A percentile compares a stretch with the other conserved stretches of the same genome.
Evolutionary conservation across 2,888 invertebrate genomes (phyloP).

Genomic region (Ormyrus pomaceus): DNA sequence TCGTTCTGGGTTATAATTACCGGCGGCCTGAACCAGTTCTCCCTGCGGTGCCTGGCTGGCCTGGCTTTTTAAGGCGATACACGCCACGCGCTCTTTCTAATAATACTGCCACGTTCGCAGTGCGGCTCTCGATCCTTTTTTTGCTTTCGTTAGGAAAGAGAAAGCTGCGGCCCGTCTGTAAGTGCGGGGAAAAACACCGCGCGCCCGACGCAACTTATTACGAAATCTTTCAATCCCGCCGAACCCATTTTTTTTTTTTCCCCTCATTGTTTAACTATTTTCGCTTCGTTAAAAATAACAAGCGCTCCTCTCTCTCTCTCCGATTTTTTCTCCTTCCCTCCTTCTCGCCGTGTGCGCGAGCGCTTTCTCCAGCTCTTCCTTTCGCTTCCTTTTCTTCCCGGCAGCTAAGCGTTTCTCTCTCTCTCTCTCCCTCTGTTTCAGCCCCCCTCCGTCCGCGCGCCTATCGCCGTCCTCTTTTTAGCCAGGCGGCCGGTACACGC

Average conservation of each 20-base stretch:
- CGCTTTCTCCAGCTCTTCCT: background rate
- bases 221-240: too few species aligned
- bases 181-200: too few species aligned
- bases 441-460: slow-evolving; percentile 52
- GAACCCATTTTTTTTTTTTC: too few species aligned
- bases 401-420: slow-evolving; percentile 35
- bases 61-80: slow-evolving; percentile 37
- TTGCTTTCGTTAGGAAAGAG: background rate
- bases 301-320: too few species aligned
- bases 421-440: slow-evolving; percentile 48
- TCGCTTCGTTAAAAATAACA: too few species aligned
- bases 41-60: background rate
- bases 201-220: too few species aligned
- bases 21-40: slow-evolving; percentile 64
- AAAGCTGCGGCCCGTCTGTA: too few species aligned
- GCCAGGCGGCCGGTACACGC: slow-evolving; percentile 64
- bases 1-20: slow-evolving; percentile 73
- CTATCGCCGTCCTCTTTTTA: slow-evolving; percentile 68
- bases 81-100: background rate
- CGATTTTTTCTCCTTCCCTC: too few species aligned
- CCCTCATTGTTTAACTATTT: too few species aligned
- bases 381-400: slow-evolving; percentile 22
- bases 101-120: slow-evolving; percentile 5
- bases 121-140: slow-evolving; percentile 1
- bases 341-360: too few species aligned